These are phyloP conservation scores for Cheiracanthium punctorium DNA, from an alignment of 2,888 invertebrate species.

Conservation along the genomic window DNA sequence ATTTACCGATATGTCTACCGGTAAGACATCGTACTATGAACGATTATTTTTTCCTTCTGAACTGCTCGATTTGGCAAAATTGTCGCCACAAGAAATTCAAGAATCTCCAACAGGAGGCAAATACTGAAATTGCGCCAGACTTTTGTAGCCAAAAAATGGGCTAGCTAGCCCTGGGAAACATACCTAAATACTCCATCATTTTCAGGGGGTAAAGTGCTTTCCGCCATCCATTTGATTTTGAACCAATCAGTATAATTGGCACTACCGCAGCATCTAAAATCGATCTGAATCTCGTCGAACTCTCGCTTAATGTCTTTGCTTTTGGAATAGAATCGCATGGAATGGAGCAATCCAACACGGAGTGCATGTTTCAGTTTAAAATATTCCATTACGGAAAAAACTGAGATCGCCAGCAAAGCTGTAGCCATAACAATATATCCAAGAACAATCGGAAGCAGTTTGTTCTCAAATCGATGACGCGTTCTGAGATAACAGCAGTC, in stretches of 20 bases:
- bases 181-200: not conserved
- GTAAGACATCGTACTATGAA: too few species aligned
- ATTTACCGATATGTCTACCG: too few species aligned
- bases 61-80: too few species aligned
- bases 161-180: too few species aligned
- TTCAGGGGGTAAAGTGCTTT: not conserved
- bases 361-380: not conserved
- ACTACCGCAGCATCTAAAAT: slow-evolving; percentile 3
- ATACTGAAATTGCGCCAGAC: too few species aligned
- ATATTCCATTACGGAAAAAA: not conserved
- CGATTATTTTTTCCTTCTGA: too few species aligned
- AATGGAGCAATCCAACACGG: not conserved
- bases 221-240: not conserved
- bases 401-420: not conserved
- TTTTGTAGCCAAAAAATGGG: too few species aligned
- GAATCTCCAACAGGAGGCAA: too few species aligned
- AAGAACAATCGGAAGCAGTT: not conserved
- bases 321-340: not conserved
- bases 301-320: not conserved
- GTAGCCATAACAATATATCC: not conserved
- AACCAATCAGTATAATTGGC: slow-evolving; percentile 17
- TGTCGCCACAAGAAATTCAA: too few species aligned
- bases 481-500: not conserved
- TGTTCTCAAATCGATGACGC: not conserved
- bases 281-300: not conserved